phyloP scores from a whole-genome alignment of 2,888 invertebrate species.

The Volucella zonaria region DNA sequence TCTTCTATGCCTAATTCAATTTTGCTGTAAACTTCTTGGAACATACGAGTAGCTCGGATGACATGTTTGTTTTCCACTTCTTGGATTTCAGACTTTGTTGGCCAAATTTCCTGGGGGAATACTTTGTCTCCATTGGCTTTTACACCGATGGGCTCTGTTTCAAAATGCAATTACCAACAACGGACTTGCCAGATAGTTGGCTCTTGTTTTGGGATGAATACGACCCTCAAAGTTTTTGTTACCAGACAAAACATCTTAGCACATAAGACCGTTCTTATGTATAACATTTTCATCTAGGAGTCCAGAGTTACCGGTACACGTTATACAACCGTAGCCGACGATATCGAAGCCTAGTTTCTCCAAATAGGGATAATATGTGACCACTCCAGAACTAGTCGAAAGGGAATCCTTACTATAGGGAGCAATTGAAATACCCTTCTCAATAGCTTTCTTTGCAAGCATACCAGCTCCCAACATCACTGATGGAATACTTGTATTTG shows the following conservation, averaged over 20 bases:
- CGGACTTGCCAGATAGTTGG: no score
- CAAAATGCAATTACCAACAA: slow-evolving; percentile 99
- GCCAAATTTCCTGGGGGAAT: slow-evolving; percentile 98
- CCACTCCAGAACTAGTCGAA: slow-evolving; percentile 97
- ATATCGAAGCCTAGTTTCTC: slow-evolving; percentile 95
- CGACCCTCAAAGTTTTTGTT: no score
- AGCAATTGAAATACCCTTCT: slow-evolving; percentile 92
- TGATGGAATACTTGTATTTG: slow-evolving; percentile 98
- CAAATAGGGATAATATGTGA: slow-evolving; percentile 91
- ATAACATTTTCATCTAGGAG: slow-evolving; percentile 96
- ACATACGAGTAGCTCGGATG: slow-evolving; percentile 98
- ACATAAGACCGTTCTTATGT: slow-evolving; percentile 95
- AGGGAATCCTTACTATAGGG: slow-evolving; percentile 98
- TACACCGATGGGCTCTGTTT: slow-evolving; percentile 90
- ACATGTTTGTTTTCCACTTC: slow-evolving; percentile 93
- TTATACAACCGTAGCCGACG: slow-evolving; percentile 99
- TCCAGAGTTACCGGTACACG: slow-evolving; percentile 99
- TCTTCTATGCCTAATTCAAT: slow-evolving; percentile 92
- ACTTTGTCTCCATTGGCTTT: slow-evolving; percentile 88
- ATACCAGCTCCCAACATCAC: slow-evolving; percentile 98
- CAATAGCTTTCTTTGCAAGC: slow-evolving; percentile 96
- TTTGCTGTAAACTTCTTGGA: slow-evolving; percentile 91
- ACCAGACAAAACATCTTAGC: no score
- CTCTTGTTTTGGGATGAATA: no score
- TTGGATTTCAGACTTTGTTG: slow-evolving; percentile 94